A percentile compares a stretch with the other conserved stretches of the same genome.
Evolutionary conservation across 1,140 invertebrate species (phyloP).

Genomic region (Venturia canescens): DNA sequence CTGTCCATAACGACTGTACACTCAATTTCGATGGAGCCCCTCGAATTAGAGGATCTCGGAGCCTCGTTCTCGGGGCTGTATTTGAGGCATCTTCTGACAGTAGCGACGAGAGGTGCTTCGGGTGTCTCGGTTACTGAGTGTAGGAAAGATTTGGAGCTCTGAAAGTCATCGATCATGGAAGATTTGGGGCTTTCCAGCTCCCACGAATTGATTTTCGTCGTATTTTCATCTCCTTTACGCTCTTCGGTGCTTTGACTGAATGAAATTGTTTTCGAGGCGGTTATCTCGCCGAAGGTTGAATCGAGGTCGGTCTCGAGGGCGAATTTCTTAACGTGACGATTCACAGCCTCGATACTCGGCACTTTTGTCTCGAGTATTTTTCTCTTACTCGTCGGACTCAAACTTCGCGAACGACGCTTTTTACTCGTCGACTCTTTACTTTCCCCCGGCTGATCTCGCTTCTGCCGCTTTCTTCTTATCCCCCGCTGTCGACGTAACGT

Average conservation of each 20-base stretch:
- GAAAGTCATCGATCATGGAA: constrained; percentile 70
- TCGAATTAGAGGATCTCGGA: constrained; percentile 53
- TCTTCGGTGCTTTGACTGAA: constrained; percentile 50
- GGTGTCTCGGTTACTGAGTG: constrained; percentile 69
- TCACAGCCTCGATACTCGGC: constrained; percentile 66
- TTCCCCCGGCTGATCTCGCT: constrained; percentile 58
- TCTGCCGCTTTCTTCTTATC: constrained; percentile 71
- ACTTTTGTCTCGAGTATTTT: constrained; percentile 42
- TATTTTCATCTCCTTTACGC: constrained; percentile 55
- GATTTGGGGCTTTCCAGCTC: constrained; percentile 73
- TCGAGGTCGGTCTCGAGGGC: constrained; percentile 72
- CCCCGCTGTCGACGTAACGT: constrained; percentile 74
- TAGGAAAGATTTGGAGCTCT: constrained; percentile 71
- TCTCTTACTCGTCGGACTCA: constrained; percentile 60
- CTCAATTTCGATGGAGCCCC: constrained; percentile 74
- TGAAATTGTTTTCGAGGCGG: constrained; percentile 45
- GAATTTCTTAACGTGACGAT: constrained; percentile 70
- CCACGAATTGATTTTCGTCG: constrained; percentile 66
- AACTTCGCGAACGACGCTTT: constrained; percentile 61
- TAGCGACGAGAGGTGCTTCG: constrained; percentile 72
- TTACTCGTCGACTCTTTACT: constrained; percentile 61
- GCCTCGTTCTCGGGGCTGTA: constrained; percentile 73
- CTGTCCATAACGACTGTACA: constrained; percentile 67
- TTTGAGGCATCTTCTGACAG: constrained; percentile 74
- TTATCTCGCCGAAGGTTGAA: constrained; percentile 57